Evolutionary conservation across 2,797 vertebrate genomes (phyloP).

Genomic region (Dromococcyx pavoninus): DNA sequence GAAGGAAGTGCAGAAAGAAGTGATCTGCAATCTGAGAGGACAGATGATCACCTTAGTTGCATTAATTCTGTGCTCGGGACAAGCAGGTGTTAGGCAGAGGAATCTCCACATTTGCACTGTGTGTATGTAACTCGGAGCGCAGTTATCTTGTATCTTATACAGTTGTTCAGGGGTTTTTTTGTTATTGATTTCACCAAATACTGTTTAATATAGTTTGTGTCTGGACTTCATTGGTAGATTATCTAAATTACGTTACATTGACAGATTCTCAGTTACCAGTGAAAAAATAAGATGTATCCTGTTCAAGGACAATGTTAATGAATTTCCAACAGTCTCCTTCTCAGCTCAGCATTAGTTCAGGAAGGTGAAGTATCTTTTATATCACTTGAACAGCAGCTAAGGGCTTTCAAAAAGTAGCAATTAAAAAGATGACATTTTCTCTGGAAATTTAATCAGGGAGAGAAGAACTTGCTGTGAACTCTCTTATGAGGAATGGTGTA

Average conservation of each 20-base stretch:
- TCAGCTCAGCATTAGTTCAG: background rate
- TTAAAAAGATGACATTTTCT: background rate
- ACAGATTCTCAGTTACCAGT: background rate
- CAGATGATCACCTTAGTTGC: background rate
- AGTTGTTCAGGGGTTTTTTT: background rate
- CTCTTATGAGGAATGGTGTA: background rate
- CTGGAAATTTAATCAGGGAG: background rate
- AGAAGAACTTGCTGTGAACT: background rate
- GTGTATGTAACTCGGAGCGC: background rate
- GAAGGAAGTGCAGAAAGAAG: background rate
- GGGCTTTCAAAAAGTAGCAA: background rate
- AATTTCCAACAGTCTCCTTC: background rate
- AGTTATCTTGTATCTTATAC: background rate
- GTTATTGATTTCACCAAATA: background rate
- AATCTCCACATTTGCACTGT: background rate
- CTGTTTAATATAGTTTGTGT: background rate
- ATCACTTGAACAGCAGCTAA: background rate
- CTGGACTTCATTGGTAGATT: background rate
- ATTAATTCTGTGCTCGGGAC: background rate
- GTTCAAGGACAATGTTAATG: background rate
- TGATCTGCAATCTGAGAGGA: background rate
- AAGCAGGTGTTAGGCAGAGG: background rate
- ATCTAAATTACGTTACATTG: background rate
- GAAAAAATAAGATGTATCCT: background rate
- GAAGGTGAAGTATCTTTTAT: background rate